Evolutionary conservation across 2,113 vertebrate genomes (phyloP).

Genomic region (Erythrocercus mccallii): DNA sequence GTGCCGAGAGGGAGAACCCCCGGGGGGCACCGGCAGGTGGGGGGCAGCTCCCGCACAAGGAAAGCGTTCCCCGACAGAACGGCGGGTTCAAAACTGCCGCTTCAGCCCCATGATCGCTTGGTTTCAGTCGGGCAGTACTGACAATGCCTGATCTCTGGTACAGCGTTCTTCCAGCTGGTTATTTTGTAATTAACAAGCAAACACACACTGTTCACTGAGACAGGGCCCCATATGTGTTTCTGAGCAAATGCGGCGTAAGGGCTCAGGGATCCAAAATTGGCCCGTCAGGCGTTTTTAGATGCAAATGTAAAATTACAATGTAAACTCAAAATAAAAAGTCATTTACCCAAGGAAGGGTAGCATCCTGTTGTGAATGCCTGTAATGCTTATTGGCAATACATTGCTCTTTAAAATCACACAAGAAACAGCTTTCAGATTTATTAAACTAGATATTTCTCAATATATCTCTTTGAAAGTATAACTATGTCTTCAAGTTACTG

Average conservation of each 20-base stretch:
- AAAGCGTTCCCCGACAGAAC: fast-evolving
- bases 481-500: neutral
- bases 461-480: neutral
- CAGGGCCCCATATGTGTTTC: neutral
- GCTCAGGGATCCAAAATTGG: neutral
- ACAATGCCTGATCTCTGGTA: neutral
- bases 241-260: neutral
- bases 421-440: neutral
- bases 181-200: neutral
- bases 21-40: neutral
- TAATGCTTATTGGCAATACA: neutral
- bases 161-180: neutral
- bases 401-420: neutral
- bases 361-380: neutral
- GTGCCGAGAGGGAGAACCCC: neutral
- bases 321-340: neutral
- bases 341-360: neutral
- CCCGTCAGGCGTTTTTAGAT: neutral
- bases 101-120: neutral
- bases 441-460: neutral
- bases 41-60: neutral
- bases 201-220: neutral
- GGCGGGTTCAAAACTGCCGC: neutral
- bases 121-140: neutral
- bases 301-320: neutral